These are phyloP conservation scores for Lucinisca nassula DNA, from an alignment of 2,888 invertebrate species.

Conservation along the genomic window DNA sequence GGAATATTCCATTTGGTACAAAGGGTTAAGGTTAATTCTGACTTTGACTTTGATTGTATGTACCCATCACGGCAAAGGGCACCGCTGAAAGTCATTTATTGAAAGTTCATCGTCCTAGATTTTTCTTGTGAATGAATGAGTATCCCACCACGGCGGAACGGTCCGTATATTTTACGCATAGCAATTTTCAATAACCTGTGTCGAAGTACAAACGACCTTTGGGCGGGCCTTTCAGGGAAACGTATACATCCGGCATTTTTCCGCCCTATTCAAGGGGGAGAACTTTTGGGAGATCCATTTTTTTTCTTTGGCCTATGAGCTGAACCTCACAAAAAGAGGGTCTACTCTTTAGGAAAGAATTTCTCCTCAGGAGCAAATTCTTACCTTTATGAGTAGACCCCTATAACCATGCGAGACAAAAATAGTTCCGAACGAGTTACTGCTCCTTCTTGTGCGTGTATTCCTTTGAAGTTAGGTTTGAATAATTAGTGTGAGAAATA, in stretches of 20 bases:
- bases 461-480: not conserved
- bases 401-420: too few relatives aligned
- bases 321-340: too few relatives aligned
- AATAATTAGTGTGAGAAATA: not conserved
- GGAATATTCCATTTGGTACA: too few relatives aligned
- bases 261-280: too few relatives aligned
- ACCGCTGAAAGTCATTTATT: not conserved
- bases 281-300: too few relatives aligned
- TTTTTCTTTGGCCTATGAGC: too few relatives aligned
- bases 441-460: too few relatives aligned
- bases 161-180: not conserved
- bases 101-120: not conserved
- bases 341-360: too few relatives aligned
- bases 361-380: too few relatives aligned
- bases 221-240: not conserved
- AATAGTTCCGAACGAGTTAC: too few relatives aligned
- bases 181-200: not conserved
- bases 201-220: conserved; percentile 7
- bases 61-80: not conserved
- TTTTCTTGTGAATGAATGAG: not conserved
- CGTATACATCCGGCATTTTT: too few relatives aligned
- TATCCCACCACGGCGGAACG: not conserved
- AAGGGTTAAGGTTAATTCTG: not conserved
- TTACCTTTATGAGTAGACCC: too few relatives aligned
- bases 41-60: not conserved